Conservation (phyloP, 2,797 vertebrate genomes). For the Xenops minutus region DNA sequence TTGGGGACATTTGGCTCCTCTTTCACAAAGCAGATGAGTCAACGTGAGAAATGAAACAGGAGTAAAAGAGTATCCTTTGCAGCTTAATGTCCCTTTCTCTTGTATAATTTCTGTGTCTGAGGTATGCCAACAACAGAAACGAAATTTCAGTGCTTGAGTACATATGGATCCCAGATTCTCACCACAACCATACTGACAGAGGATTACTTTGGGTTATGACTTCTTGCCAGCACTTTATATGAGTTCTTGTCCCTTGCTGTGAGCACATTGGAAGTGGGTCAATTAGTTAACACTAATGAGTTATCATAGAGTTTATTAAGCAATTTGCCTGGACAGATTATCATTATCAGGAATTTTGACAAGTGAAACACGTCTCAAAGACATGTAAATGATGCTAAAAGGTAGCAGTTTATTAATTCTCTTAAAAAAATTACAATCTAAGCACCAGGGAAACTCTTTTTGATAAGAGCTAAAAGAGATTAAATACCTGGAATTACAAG, state of each 20-base stretch:
- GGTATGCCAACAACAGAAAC: not conserved
- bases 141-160: not conserved
- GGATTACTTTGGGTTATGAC: not conserved
- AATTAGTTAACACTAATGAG: not conserved
- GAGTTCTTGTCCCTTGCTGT: not conserved
- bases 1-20: not conserved
- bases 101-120: too few species aligned
- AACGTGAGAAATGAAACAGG: not conserved
- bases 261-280: not conserved
- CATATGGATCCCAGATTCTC: not conserved
- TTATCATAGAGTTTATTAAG: not conserved
- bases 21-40: not conserved
- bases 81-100: not conserved
- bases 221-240: not conserved
- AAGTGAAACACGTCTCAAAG: not conserved
- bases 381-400: not conserved
- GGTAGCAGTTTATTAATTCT: not conserved
- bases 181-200: not conserved
- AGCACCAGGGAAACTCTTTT: not conserved
- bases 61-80: not conserved
- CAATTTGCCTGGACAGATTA: not conserved
- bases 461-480: not conserved
- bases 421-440: slow-evolving; percentile 2
- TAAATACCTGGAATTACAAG: slow-evolving; percentile 3
- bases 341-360: not conserved